phyloP scores from a whole-genome alignment of 2,888 invertebrate species.

The Rhimphoctona megacephalus region DNA sequence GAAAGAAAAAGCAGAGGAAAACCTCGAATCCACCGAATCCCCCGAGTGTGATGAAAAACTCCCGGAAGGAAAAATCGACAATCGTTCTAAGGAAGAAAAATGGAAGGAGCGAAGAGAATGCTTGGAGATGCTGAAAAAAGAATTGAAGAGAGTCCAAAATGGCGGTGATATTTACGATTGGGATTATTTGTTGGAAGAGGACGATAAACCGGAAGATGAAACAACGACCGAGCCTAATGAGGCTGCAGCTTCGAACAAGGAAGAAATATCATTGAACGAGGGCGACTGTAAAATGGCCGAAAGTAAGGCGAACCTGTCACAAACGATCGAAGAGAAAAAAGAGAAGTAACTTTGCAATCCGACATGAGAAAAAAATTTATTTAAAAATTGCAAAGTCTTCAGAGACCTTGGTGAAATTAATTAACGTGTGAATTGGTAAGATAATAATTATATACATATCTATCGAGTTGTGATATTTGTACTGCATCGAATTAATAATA shows the following conservation, averaged over 20 bases:
- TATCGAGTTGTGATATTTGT: constrained; percentile 33
- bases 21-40: constrained; percentile 29
- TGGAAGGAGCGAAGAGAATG: constrained; percentile 82
- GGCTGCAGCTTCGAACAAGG: constrained; percentile 38
- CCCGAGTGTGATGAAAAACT: constrained; percentile 35
- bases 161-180: constrained; percentile 81
- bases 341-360: constrained; percentile 63
- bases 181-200: constrained; percentile 79
- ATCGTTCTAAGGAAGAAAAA: constrained; percentile 69
- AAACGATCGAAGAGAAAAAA: constrained; percentile 69
- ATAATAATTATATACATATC: constrained; percentile 35
- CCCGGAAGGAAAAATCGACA: constrained; percentile 30
- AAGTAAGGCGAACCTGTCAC: constrained; percentile 12
- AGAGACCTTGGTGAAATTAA: constrained; percentile 19
- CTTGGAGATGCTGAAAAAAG: constrained; percentile 81
- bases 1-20: constrained; percentile 74
- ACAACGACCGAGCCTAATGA: constrained; percentile 77
- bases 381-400: constrained; percentile 16
- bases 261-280: constrained; percentile 42
- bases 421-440: constrained; percentile 39
- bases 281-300: constrained; percentile 29
- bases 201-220: constrained; percentile 84
- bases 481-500: constrained; percentile 22
- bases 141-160: constrained; percentile 79
- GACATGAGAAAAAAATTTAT: neutral